These are phyloP conservation scores for Prosopocoilus inquinatus DNA, from an alignment of 2,888 invertebrate genomes.

Conservation along the genomic window DNA sequence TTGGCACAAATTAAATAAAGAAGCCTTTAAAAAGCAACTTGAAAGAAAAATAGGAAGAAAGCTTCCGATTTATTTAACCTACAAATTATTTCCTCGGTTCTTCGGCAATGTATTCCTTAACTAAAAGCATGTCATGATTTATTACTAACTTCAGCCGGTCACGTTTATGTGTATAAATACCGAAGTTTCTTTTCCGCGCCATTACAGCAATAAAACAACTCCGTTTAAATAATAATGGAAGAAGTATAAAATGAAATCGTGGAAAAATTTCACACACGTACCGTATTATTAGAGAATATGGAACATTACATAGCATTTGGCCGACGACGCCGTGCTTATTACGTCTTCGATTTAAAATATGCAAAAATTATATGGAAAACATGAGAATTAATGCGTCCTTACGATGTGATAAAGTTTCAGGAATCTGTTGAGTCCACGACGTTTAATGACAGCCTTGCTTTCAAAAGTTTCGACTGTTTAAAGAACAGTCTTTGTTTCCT, in stretches of 20 bases:
- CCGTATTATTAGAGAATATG: conserved; percentile 5
- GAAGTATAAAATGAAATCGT: conserved; percentile 28
- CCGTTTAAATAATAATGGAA: conserved; percentile 29
- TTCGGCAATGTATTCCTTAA: too few relatives aligned
- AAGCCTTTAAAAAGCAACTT: too few relatives aligned
- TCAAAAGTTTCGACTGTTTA: conserved; percentile 12
- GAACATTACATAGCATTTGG: not conserved
- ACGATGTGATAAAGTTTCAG: conserved; percentile 24
- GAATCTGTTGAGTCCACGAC: conserved; percentile 11
- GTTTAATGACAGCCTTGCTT: conserved; percentile 13
- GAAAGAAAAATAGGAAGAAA: too few relatives aligned
- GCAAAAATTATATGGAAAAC: conserved; percentile 33
- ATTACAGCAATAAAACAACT: conserved; percentile 34
- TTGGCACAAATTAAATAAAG: too few relatives aligned
- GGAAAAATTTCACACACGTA: conserved; percentile 4
- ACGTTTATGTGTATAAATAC: conserved; percentile 11
- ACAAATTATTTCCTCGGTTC: too few relatives aligned
- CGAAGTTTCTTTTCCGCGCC: conserved; percentile 20
- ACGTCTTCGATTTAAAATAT: conserved; percentile 30
- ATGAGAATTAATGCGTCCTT: conserved; percentile 26
- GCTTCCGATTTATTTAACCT: too few relatives aligned
- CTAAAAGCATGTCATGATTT: not conserved
- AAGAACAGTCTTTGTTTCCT: not conserved
- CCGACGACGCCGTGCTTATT: conserved; percentile 19
- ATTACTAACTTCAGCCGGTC: not conserved